Evolutionary conservation across 1,140 invertebrate genomes (phyloP).

Genomic region (Drosophila nigrodunni): DNA sequence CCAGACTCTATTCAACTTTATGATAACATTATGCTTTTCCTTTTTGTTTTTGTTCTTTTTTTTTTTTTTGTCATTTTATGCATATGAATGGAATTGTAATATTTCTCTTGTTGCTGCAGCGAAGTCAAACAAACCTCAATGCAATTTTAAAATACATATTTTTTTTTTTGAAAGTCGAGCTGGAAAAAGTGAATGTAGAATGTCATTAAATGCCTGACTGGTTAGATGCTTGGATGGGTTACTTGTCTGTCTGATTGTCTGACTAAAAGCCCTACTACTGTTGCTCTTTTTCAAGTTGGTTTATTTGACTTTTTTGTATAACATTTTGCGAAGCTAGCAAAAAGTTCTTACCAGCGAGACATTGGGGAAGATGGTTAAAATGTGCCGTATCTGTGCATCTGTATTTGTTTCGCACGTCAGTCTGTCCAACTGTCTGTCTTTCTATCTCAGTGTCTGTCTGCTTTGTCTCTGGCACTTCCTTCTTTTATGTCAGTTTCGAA

Average conservation of each 20-base stretch:
- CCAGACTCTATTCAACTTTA: not conserved
- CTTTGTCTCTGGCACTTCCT: conserved; percentile 38
- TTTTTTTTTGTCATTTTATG: conserved; percentile 5
- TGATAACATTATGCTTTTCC: not conserved
- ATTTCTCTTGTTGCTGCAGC: conserved; percentile 31
- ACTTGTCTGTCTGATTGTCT: conserved; percentile 13
- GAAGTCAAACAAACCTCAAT: conserved; percentile 24
- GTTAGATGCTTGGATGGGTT: not conserved
- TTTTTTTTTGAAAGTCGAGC: conserved; percentile 27
- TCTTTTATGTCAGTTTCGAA: conserved; percentile 76
- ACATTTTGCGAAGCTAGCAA: not conserved
- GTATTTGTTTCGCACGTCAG: conserved; percentile 46
- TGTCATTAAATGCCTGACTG: conserved; percentile 43
- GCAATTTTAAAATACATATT: conserved; percentile 6
- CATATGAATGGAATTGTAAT: conserved; percentile 32
- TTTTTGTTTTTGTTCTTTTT: not conserved
- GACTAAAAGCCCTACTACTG: conserved; percentile 15
- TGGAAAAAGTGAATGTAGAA: conserved; percentile 35
- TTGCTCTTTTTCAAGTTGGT: conserved; percentile 8
- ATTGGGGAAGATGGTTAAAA: not conserved
- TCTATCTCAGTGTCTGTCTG: conserved; percentile 14
- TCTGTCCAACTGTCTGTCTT: conserved; percentile 29
- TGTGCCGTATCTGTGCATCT: conserved; percentile 31
- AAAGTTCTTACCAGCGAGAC: not conserved
- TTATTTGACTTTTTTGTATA: not conserved